Percentiles rank a stretch among this genome's conserved stretches.
phyloP scores from a whole-genome alignment of 64 coral and sea anemone species.

The Actinia equina region DNA sequence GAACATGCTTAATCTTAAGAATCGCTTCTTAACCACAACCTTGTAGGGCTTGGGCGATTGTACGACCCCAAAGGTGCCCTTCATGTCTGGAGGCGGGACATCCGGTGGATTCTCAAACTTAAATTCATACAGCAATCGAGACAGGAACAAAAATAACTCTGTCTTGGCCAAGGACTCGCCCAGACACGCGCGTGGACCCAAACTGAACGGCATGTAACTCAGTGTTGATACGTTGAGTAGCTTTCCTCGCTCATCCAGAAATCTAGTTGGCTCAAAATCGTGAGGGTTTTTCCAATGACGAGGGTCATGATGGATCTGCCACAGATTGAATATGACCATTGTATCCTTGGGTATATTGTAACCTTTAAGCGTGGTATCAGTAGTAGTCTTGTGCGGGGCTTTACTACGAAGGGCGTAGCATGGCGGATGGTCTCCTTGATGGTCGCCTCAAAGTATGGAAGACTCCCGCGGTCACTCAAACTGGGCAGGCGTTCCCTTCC shows the following conservation, averaged over 20 bases:
- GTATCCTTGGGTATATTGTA: slow-evolving; percentile 85
- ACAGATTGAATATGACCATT: slow-evolving; percentile 71
- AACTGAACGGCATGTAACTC: slow-evolving; percentile 24
- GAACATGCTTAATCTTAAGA: background rate
- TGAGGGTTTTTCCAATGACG: slow-evolving; percentile 58
- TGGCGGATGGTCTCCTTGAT: slow-evolving; percentile 24
- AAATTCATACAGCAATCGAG: slow-evolving; percentile 28
- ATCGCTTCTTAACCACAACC: background rate
- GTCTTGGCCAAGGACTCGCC: slow-evolving; percentile 16
- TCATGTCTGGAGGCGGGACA: background rate
- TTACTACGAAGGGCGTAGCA: background rate
- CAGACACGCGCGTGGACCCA: slow-evolving; percentile 14
- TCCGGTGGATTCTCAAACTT: background rate
- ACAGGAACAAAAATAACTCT: slow-evolving; percentile 27
- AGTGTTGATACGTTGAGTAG: background rate
- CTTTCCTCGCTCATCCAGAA: slow-evolving; percentile 73
- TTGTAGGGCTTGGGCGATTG: background rate
- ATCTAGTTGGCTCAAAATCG: slow-evolving; percentile 71
- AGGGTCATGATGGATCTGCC: slow-evolving; percentile 81
- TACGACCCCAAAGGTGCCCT: background rate
- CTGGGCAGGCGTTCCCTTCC: slow-evolving; percentile 25
- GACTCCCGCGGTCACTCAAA: slow-evolving; percentile 17
- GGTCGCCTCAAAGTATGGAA: slow-evolving; percentile 35
- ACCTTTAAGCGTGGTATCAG: slow-evolving; percentile 56
- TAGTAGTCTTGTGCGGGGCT: slow-evolving; percentile 65